These are phyloP conservation scores for Chromis chromis DNA, from an alignment of 2,797 vertebrate species.

Conservation along the genomic window DNA sequence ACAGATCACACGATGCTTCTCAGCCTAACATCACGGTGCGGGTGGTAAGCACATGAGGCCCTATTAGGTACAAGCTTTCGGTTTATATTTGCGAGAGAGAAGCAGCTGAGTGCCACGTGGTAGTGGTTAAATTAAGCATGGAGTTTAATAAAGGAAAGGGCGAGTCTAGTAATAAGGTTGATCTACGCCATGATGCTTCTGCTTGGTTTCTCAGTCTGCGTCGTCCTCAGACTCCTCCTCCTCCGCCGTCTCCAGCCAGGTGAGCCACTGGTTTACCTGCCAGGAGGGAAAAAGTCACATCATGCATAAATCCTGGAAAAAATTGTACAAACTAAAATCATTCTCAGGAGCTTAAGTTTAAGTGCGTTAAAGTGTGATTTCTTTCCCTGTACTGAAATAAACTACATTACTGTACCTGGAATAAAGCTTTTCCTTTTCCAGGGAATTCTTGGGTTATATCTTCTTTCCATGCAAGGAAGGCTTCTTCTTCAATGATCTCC, in stretches of 20 bases:
- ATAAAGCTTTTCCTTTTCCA: conserved; percentile 99
- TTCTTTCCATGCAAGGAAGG: conserved; percentile 99
- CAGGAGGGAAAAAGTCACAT: background rate
- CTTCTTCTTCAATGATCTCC: conserved; percentile 99
- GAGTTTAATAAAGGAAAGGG: conserved; percentile 66
- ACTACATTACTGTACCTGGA: conserved; percentile 87
- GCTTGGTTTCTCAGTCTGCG: conserved; percentile 91
- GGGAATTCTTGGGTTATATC: conserved; percentile 99
- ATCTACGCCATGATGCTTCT: conserved; percentile 87
- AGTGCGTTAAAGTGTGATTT: too few relatives aligned
- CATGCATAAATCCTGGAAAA: background rate
- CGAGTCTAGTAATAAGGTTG: conserved; percentile 82
- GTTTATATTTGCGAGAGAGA: conserved; percentile 87
- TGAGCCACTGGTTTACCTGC: conserved; percentile 99
- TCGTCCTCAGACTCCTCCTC: conserved; percentile 99
- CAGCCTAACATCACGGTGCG: conserved; percentile 81
- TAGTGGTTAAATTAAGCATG: conserved; percentile 90
- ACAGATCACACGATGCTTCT: conserved; percentile 86
- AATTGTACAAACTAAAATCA: background rate
- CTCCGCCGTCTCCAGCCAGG: conserved; percentile 98
- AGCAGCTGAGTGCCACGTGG: conserved; percentile 89
- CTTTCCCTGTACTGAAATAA: too few relatives aligned
- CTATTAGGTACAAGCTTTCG: conserved; percentile 84
- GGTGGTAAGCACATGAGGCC: conserved; percentile 83
- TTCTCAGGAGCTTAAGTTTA: background rate